Percentiles rank a stretch among this genome's conserved stretches.
phyloP scores from a whole-genome alignment of 2,888 invertebrate genomes.

The Mesoligia furuncula region DNA sequence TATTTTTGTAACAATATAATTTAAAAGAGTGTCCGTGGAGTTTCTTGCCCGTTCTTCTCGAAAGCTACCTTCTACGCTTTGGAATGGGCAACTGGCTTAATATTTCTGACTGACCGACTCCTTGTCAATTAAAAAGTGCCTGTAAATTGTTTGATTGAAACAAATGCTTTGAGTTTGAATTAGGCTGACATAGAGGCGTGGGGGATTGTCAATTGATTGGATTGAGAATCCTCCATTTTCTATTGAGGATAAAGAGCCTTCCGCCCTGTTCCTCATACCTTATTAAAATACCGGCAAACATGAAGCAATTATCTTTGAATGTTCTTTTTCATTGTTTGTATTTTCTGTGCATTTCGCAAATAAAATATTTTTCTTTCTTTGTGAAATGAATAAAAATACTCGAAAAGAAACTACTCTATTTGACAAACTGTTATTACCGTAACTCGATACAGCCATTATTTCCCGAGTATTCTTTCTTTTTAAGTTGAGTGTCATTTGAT shows the following conservation, averaged over 20 bases:
- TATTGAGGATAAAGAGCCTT: background rate
- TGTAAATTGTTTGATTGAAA: too few species aligned
- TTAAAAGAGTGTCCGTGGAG: too few species aligned
- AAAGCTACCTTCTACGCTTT: too few species aligned
- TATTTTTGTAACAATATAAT: too few species aligned
- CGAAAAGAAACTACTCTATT: background rate
- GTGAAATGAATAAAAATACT: background rate
- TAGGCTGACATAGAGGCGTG: background rate
- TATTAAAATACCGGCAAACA: background rate
- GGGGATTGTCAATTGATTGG: background rate
- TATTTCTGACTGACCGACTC: too few species aligned
- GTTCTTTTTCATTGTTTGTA: background rate
- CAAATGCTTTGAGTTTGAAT: too few species aligned
- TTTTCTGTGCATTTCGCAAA: background rate
- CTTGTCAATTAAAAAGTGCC: too few species aligned
- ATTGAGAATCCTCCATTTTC: background rate
- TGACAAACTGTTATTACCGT: conserved; percentile 1
- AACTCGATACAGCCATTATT: conserved; percentile 45
- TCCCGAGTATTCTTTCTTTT: conserved; percentile 26
- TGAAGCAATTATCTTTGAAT: background rate
- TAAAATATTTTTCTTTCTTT: background rate
- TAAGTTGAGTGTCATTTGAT: conserved; percentile 15
- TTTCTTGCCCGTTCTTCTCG: too few species aligned
- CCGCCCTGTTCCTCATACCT: background rate
- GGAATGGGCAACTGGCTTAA: too few species aligned